Evolutionary conservation across 2,797 vertebrate species (phyloP).

Genomic region (Acipenser ruthenus): DNA sequence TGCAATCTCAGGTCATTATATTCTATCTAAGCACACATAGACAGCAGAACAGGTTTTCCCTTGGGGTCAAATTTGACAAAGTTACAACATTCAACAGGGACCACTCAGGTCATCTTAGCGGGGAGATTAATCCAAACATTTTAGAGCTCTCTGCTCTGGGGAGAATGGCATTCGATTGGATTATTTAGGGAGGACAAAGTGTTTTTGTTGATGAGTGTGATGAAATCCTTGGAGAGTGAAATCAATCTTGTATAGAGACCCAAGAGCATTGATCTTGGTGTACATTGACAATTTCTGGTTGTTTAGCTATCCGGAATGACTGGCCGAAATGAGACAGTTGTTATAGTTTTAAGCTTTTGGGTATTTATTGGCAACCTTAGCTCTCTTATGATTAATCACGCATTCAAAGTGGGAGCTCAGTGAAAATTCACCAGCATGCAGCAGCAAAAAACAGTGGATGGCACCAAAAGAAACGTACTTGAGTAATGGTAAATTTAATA

Average conservation of each 20-base stretch:
- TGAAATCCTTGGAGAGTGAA: constrained; percentile 73
- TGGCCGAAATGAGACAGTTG: constrained; percentile 65
- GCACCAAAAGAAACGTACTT: constrained; percentile 32
- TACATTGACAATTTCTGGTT: constrained; percentile 72
- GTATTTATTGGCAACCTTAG: constrained; percentile 70
- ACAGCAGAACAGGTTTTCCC: constrained; percentile 30
- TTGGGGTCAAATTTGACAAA: constrained; percentile 30
- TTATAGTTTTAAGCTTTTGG: constrained; percentile 62
- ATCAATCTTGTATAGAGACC: constrained; percentile 71
- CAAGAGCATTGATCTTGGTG: constrained; percentile 66
- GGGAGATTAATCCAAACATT: constrained; percentile 40
- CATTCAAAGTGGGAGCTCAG: constrained; percentile 55
- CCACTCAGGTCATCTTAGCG: constrained; percentile 23
- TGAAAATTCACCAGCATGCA: constrained; percentile 57
- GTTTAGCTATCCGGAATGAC: constrained; percentile 69
- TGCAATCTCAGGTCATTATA: too few species aligned
- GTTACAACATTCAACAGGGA: constrained; percentile 25
- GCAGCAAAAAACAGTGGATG: constrained; percentile 56
- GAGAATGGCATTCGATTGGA: constrained; percentile 63
- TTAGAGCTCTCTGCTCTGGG: constrained; percentile 44
- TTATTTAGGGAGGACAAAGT: constrained; percentile 78
- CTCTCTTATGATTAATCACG: constrained; percentile 75
- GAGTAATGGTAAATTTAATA: constrained; percentile 7
- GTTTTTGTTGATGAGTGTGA: constrained; percentile 77
- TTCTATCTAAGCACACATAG: constrained; percentile 22